These are phyloP conservation scores for Atractosteus spatula DNA, from an alignment of 2,113 vertebrate genomes.

Conservation along the genomic window DNA sequence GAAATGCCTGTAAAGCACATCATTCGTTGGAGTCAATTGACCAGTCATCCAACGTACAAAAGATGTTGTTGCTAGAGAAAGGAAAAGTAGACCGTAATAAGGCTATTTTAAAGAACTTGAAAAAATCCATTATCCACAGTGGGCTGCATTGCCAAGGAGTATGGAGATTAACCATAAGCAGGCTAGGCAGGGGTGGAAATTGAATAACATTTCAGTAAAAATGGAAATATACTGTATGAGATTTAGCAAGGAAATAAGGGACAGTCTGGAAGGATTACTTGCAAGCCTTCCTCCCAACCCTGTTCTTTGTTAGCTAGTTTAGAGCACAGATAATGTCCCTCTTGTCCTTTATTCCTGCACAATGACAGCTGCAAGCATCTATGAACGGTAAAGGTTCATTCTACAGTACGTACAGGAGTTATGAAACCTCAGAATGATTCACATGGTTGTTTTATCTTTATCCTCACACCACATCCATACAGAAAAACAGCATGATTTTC, in stretches of 20 bases:
- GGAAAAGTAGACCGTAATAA: neutral
- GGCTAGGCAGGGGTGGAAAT: slow-evolving; percentile 7
- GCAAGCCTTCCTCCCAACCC: neutral
- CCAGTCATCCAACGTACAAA: neutral
- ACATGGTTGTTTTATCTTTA: neutral
- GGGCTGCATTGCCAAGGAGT: slow-evolving; percentile 2
- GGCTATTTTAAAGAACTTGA: slow-evolving; percentile 1
- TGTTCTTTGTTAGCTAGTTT: neutral
- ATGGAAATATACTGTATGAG: neutral
- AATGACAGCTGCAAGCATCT: slow-evolving; percentile 11
- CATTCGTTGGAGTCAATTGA: neutral
- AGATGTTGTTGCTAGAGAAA: neutral
- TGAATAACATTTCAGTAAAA: slow-evolving; percentile 5
- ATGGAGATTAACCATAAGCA: neutral
- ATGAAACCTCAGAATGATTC: slow-evolving; percentile 1
- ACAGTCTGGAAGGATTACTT: neutral
- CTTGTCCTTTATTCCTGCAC: neutral
- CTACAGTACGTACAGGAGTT: neutral
- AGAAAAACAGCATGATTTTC: neutral
- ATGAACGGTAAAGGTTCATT: neutral
- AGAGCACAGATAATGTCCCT: neutral
- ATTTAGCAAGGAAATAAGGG: slow-evolving; percentile 2
- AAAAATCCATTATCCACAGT: slow-evolving; percentile 3
- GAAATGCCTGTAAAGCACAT: no score
- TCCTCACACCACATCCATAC: slow-evolving; percentile 1